Base-by-base conservation (phyloP, 2,113 vertebrate species). In the Leptodactylus fuscus region DNA sequence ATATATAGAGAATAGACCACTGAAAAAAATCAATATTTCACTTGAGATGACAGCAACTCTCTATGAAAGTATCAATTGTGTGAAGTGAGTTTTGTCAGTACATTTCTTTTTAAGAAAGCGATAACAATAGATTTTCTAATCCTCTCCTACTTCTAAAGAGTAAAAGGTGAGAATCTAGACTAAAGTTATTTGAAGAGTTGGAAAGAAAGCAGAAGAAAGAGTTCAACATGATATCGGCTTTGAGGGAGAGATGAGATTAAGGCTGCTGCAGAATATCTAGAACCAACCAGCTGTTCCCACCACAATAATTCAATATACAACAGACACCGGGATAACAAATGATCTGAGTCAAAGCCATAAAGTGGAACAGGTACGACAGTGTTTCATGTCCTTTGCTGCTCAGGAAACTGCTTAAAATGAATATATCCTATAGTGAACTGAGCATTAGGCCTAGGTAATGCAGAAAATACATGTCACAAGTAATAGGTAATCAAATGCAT, bases 121-220 rank as follows among this genome's bases (percentile, higher is more conserved):
- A 81, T 81, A n/a, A 36, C 44, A 20, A 81, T 70, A n/a, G 80
- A 81, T 70, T 70, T 81, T 51, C 11, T 44, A 81, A 81, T 69
- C 27, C 29, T 70, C 53, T 70, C 62, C 29, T 49, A 41, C 29
- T 48, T 81, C 6, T 67, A 53, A 53, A n/a, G 46, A 36, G 29
- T 41, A 36, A 73, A 53, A 55, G 32, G 46, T 82, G 32, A 82
- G 41, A 24, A 22, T 53, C 65, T 53, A 24, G 32, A 22, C 11
- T n/a, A 44, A 41, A 44, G 60, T 81, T 48, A 81, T 81, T 20
- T 49, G 18, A 44, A 36, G n/a, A 2, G 6, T 32, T 29, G 24
- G 41, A 76, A 75, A 29, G 62, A 78, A 77, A 77, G 34, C 5
- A 0, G 38, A 38, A 36, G 18, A 71, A 44, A 10, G 41, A 73